These are phyloP conservation scores for Sicus ferrugineus DNA, from an alignment of 2,888 invertebrate genomes.

Conservation along the genomic window DNA sequence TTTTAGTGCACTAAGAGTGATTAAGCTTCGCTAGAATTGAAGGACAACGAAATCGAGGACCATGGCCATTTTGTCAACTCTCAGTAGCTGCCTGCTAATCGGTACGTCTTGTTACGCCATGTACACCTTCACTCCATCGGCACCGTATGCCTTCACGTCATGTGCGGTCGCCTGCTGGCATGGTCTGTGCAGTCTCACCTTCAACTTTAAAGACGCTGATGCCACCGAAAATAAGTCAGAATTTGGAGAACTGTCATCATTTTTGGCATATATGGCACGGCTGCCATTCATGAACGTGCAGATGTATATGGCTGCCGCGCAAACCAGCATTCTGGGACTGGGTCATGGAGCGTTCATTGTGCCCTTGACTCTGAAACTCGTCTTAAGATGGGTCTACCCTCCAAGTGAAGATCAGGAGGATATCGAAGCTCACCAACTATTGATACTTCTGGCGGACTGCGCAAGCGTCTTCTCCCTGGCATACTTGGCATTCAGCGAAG, in stretches of 20 bases:
- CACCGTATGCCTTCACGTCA: conserved; percentile 47
- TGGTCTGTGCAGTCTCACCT: conserved; percentile 35
- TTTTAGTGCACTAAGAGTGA: too few species aligned
- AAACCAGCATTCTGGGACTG: neutral
- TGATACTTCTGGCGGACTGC: too few species aligned
- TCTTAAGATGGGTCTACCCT: too few species aligned
- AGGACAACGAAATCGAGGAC: too few species aligned
- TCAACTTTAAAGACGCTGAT: neutral
- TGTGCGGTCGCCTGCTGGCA: conserved; percentile 47
- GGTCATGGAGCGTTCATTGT: neutral
- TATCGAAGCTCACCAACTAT: too few species aligned
- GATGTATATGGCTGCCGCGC: neutral
- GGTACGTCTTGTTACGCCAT: conserved; percentile 51
- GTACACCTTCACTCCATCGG: conserved; percentile 45
- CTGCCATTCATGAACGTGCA: neutral
- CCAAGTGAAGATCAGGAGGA: too few species aligned
- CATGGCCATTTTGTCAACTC: neutral
- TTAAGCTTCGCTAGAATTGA: too few species aligned
- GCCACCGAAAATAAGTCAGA: too few species aligned
- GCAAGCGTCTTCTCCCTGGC: too few species aligned
- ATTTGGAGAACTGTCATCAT: neutral
- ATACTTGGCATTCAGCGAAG: too few species aligned
- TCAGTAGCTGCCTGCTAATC: conserved; percentile 46
- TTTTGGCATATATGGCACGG: neutral
- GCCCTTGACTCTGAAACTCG: neutral